Evolutionary conservation across 2,113 vertebrate genomes (phyloP).

Genomic region (Nannospalax galili): DNA sequence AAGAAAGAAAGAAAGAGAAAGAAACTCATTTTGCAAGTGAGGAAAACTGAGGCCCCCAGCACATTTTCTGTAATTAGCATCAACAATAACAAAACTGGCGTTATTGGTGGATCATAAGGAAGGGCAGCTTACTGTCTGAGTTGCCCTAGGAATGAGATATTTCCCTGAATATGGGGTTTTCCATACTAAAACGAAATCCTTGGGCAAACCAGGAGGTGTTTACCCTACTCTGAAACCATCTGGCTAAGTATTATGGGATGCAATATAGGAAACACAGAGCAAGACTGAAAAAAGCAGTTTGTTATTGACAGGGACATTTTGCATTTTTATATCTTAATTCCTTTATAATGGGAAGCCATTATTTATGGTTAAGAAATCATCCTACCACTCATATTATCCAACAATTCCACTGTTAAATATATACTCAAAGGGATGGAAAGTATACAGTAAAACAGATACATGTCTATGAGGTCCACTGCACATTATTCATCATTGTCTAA

Average conservation of each 20-base stretch:
- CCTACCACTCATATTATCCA: not conserved
- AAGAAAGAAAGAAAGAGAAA: too few species aligned
- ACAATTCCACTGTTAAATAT: not conserved
- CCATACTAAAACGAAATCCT: not conserved
- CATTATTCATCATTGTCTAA: not conserved
- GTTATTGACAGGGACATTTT: not conserved
- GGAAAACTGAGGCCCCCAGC: not conserved
- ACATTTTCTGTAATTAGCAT: not conserved
- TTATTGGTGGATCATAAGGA: not conserved
- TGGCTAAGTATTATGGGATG: not conserved
- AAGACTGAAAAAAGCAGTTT: not conserved
- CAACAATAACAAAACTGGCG: not conserved
- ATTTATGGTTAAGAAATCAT: slow-evolving; percentile 19
- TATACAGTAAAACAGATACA: not conserved
- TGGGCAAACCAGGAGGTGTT: not conserved
- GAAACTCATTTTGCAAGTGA: slow-evolving; percentile 36
- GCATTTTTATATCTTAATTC: slow-evolving; percentile 6
- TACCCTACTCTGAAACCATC: not conserved
- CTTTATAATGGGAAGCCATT: not conserved
- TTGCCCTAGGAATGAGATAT: not conserved
- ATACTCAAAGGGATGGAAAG: not conserved
- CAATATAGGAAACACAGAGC: not conserved
- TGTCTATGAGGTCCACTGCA: not conserved
- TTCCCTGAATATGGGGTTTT: not conserved
- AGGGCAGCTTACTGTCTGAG: not conserved